Base-by-base conservation (phyloP, 1,140 invertebrate genomes). In the Philaenus spumarius region DNA sequence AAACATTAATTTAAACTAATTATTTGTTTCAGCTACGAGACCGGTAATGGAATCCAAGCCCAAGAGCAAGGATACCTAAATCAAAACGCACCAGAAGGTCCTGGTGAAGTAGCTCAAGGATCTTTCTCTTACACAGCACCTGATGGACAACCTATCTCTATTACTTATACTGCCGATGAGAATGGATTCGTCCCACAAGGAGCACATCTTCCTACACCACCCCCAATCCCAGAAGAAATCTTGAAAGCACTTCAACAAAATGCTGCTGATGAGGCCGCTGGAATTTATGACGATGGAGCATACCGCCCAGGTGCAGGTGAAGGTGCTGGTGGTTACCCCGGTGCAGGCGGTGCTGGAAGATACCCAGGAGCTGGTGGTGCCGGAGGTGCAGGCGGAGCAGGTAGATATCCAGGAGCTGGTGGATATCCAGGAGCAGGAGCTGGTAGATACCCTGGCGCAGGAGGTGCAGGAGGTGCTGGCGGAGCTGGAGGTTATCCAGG, bases 1-100 rank as follows among this genome's bases (percentile, higher is more conserved):
- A n/a, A n/a, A n/a, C n/a, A n/a, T n/a, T n/a, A n/a, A n/a, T n/a
- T n/a, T n/a, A n/a, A n/a, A n/a, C n/a, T n/a, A n/a, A n/a, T n/a
- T n/a, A n/a, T n/a, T 20, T 23, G 20, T 61, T 60, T 69, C 71
- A 90, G 85, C 69, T 90, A 86, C 66, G 80, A 88, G 71, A 83
- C 85, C 11, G 84, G 78, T 23, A 87, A 89, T 58, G 85, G 86
- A 4, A 89, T 88, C 35, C 81, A 82, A 26, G 80, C 76, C 5
- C 76, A 82, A 62, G 82, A 82, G 14, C 73, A 75, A 61, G 81
- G 81, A n/a, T 77, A 75, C 59, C 66, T 80, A 35, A 81, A 80
- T 64, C 79, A 78, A 63, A 65, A 73, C 9, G 54, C 17, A 4
- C 57, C 47, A 5, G 57, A 59, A 43, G 79, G 78, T 5, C 69